A percentile compares a stretch with the other conserved stretches of the same genome.
phyloP scores from a whole-genome alignment of 2,113 vertebrate species.

The Anarhynchus alexandrinus region DNA sequence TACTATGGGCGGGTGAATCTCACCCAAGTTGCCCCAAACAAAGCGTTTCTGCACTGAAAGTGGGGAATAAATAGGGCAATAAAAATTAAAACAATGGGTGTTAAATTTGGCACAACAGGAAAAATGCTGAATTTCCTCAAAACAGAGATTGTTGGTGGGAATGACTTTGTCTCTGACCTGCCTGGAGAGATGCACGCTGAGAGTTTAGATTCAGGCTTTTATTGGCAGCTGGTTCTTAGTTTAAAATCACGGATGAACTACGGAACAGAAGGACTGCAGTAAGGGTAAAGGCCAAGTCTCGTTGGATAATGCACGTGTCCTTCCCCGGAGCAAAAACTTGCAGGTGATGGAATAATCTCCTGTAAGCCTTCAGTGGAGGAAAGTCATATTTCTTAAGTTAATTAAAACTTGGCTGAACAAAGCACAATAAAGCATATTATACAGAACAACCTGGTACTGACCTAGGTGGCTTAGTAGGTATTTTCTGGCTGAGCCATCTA shows the following conservation, averaged over 20 bases:
- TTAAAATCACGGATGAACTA: not conserved
- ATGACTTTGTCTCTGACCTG: not conserved
- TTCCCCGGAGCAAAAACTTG: not conserved
- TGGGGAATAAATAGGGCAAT: not conserved
- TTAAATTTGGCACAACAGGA: not conserved
- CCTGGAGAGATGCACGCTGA: not conserved
- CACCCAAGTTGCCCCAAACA: not conserved
- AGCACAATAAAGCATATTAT: not conserved
- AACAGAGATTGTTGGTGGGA: not conserved
- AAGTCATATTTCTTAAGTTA: not conserved
- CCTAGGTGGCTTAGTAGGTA: not conserved
- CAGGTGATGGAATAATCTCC: not conserved
- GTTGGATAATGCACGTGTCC: not conserved
- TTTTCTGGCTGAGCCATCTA: not conserved
- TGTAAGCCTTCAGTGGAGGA: not conserved
- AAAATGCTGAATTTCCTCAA: not conserved
- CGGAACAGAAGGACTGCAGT: not conserved
- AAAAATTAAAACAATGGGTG: not conserved
- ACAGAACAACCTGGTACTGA: not conserved
- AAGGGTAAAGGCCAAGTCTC: not conserved
- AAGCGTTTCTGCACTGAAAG: not conserved
- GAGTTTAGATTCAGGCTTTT: not conserved
- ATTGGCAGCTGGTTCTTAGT: not conserved
- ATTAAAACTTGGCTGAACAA: not conserved
- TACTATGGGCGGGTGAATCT: not conserved